Base-by-base conservation (phyloP, 1,140 invertebrate genomes). In the Neoseiulus cucumeris region DNA sequence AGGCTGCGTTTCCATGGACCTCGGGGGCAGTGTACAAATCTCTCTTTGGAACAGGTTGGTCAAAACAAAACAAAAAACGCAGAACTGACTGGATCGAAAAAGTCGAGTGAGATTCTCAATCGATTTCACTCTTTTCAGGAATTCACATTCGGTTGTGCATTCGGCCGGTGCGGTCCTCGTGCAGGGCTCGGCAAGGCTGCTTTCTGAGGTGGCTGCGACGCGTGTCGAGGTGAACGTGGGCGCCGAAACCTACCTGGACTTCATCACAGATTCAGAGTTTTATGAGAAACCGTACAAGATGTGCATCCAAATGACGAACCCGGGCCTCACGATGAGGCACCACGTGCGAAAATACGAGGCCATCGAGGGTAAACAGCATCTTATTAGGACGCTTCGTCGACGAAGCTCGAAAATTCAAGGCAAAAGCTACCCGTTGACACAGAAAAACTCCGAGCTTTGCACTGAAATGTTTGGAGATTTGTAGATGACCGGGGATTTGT, bases 401-500 rank as follows among this genome's bases (percentile, higher is more conserved):
- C 77, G 77, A 69, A 75, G 72, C 28, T 72, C 74, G 28, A 69
- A 71, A 42, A 71, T 83, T 12, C 80, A 86, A 2, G 86, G 85
- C 1, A 80, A 77, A 69, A 87, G 85, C 0, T 87, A 87, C 72
- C 78, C 82, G 1, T 78, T 89, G 14, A 87, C 88, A 72, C 78
- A 78, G 68, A 87, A 88, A 73, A 88, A 88, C 72, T 86, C 84
- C 73, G 83, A 87, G 73, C 85, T 87, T 81, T 89, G 87, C 72
- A 70, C 72, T 66, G 67, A 71, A 41, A 75, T 59, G 51, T 33
- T 59, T 2, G 51, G 51, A 1, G 51, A 33, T 18, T 14, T 20
- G 22, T 39, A 39, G 33, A 9, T 9, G 33, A 39, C 9, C 4
- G 33, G 4, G 9, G 33, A 39, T n/a, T n/a, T n/a, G n/a, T n/a